Evolutionary conservation across 2,113 vertebrate genomes (phyloP).

Genomic region (Cephalopterus ornatus): DNA sequence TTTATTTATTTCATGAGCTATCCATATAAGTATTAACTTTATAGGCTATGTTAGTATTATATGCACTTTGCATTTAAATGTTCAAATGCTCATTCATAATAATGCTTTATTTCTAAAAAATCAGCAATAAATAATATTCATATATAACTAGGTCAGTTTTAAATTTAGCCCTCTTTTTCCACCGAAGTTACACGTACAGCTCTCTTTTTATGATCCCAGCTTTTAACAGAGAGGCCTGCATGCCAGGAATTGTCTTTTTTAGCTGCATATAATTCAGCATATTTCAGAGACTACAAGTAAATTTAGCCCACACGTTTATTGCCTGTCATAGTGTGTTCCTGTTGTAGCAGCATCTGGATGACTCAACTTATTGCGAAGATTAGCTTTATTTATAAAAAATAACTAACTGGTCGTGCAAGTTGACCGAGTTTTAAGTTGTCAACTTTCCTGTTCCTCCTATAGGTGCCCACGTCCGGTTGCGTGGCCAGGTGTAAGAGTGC

Average conservation of each 20-base stretch:
- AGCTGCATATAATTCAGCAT: not conserved
- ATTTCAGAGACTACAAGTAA: not conserved
- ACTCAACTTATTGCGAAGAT: not conserved
- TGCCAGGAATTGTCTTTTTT: not conserved
- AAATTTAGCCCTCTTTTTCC: not conserved
- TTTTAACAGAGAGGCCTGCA: not conserved
- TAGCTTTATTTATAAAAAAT: slow-evolving; percentile 8
- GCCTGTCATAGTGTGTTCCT: not conserved
- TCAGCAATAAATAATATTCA: not conserved
- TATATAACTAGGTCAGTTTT: not conserved
- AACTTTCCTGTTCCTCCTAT: not conserved
- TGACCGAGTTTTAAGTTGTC: not conserved
- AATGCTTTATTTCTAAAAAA: not conserved
- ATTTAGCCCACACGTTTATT: not conserved
- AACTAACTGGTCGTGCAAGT: not conserved
- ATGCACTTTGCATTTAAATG: not conserved
- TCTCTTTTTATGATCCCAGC: not conserved
- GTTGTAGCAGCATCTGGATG: not conserved
- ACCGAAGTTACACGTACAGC: not conserved
- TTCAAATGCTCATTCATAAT: not conserved
- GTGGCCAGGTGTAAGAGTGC: slow-evolving; percentile 12
- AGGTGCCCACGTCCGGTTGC: not conserved
- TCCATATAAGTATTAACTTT: not conserved
- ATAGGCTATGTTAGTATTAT: not conserved
- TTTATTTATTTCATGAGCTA: not conserved